Evolutionary conservation across 2,888 invertebrate genomes (phyloP), one percentile per base, ranked within the genome.

Genomic region (Pyrrhia umbra): DNA sequence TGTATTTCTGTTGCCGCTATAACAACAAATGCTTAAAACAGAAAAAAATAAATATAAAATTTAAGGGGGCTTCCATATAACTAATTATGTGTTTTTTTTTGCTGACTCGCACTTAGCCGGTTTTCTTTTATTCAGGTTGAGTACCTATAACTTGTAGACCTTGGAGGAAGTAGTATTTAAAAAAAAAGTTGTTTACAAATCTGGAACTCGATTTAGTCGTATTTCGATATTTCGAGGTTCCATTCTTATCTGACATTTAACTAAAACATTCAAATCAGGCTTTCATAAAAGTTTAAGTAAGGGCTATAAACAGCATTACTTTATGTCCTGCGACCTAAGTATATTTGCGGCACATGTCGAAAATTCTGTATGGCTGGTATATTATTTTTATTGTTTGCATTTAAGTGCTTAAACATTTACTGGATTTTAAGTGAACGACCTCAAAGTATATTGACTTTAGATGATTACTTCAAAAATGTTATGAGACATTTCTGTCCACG

Each of bases 381-480:
- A 27, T 18, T 23, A 20, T 20, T 2, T 10, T n/a, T 40, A 45
- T 42, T n/a, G n/a, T 64, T 37, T 18, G 13, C n/a, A n/a, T n/a
- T n/a, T 9, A 39, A 46, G 6, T 1, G 9, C 21, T 25, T 46
- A 8, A 8, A 9, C n/a, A 13, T 21, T 0, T 10, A 13, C 6
- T 34, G 18, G n/a, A 27, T 43, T 49, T 59, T 27, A 49, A 18
- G 43, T 59, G 30, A 59, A 59, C 10, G 47, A 66, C 47, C 15
- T 1, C 13, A 18, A 9, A 21, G 59, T 68, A 47, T 37, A 18
- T 18, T 27, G 42, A 27, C 25, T 6, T 37, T 37, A n/a, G n/a
- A n/a, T 20, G 37, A 37, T 2, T 27, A 15, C 37, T 13, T 15
- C 3, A 16, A n/a, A 40, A 18, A 4, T 65, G 1, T 43, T 43